Percentiles rank a stretch among this genome's conserved stretches.
These are phyloP conservation scores for Oscheius sp. DNA, from an alignment of 1,140 invertebrate species.

Conservation along the genomic window DNA sequence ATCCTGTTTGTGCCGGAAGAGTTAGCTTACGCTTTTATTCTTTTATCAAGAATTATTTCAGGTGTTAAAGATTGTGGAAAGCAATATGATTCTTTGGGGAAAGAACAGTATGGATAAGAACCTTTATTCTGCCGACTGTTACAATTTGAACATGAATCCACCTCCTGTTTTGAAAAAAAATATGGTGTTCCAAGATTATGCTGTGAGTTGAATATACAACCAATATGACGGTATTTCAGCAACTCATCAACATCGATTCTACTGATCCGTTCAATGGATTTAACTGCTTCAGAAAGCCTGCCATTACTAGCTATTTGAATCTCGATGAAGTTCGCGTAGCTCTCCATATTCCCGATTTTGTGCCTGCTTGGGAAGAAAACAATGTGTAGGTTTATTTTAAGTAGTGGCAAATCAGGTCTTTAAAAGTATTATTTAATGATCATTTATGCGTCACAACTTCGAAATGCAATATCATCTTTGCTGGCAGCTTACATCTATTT, in stretches of 20 bases:
- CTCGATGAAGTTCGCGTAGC: conserved; percentile 27
- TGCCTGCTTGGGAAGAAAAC: conserved; percentile 22
- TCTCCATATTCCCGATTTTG: conserved; percentile 26
- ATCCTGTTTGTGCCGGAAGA: conserved; percentile 6
- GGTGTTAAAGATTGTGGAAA: too few species aligned
- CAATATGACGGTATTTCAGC: conserved; percentile 3
- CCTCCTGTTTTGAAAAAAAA: not conserved
- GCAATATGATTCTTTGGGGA: conserved; percentile 24
- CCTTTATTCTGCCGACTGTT: not conserved
- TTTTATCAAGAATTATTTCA: too few species aligned
- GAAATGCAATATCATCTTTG: too few species aligned
- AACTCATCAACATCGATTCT: conserved; percentile 26
- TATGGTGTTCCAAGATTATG: conserved; percentile 4
- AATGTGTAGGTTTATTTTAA: conserved; percentile 11
- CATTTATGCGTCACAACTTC: too few species aligned
- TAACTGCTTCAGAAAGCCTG: conserved; percentile 29
- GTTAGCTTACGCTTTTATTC: conserved; percentile 14
- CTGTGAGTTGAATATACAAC: not conserved
- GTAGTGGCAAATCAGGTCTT: not conserved
- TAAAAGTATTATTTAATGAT: too few species aligned
- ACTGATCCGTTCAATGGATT: conserved; percentile 39
- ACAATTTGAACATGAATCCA: not conserved
- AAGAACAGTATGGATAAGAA: conserved; percentile 17
- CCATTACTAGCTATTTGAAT: conserved; percentile 30
- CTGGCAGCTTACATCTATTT: too few species aligned